Conservation (phyloP, 2,113 vertebrate species). For the Menidia beryllina region DNA sequence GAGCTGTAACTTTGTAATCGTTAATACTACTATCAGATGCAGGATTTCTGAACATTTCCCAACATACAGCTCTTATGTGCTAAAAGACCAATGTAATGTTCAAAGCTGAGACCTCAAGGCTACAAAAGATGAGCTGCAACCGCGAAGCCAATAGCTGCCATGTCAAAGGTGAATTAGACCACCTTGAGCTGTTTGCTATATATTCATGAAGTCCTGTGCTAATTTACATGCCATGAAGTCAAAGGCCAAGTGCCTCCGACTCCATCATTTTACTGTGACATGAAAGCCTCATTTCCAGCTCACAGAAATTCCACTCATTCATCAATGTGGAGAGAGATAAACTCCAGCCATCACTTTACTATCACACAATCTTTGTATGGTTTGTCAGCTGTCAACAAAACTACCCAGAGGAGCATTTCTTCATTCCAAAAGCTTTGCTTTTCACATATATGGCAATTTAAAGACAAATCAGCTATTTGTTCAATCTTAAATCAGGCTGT, state of each 20-base stretch:
- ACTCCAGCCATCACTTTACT: not conserved
- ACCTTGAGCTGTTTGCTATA: not conserved
- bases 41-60: not conserved
- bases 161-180: slow-evolving; percentile 31
- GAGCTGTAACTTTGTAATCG: not conserved
- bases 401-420: no score
- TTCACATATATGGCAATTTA: no score
- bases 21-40: not conserved
- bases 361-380: not conserved
- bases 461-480: no score
- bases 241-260: slow-evolving; percentile 10
- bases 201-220: slow-evolving; percentile 14
- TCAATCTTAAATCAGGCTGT: no score
- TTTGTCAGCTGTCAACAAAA: no score
- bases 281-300: not conserved
- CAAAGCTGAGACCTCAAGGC: not conserved
- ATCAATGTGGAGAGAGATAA: not conserved
- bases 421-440: no score
- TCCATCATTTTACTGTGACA: not conserved
- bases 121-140: not conserved
- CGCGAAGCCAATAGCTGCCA: not conserved
- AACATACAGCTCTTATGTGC: not conserved
- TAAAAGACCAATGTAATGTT: not conserved
- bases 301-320: not conserved
- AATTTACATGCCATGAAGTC: not conserved